Percentiles rank a stretch among this genome's conserved stretches.
Conservation (phyloP, 1,140 invertebrate genomes). For the Linepithema humile region DNA sequence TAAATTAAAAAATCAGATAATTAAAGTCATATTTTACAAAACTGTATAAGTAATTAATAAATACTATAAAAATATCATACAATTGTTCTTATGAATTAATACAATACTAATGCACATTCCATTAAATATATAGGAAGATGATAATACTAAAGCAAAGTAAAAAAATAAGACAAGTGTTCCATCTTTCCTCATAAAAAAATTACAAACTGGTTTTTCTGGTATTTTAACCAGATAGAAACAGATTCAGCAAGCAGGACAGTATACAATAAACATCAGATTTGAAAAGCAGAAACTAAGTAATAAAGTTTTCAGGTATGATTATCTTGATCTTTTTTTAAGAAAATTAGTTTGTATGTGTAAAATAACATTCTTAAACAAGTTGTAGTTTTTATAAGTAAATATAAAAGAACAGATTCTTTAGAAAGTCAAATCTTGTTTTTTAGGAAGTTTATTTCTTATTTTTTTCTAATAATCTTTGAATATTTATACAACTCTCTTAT, state of each 20-base stretch:
- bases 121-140: background rate
- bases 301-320: background rate
- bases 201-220: conserved; percentile 19
- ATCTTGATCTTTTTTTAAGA: background rate
- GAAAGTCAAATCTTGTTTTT: too few species aligned
- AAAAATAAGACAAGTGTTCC: background rate
- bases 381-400: too few species aligned
- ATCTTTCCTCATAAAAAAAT: background rate
- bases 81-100: background rate
- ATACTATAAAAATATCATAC: background rate
- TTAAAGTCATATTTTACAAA: conserved; percentile 67
- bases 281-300: background rate
- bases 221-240: background rate
- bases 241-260: background rate
- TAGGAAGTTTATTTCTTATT: too few species aligned
- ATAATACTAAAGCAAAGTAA: background rate
- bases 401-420: too few species aligned
- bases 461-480: too few species aligned
- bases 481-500: too few species aligned
- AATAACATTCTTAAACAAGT: background rate
- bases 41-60: conserved; percentile 30
- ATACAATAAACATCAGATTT: background rate
- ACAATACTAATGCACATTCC: background rate
- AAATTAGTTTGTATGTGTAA: background rate
- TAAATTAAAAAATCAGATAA: background rate